These are phyloP conservation scores for Planiliza haematocheilus DNA, from an alignment of 2,113 vertebrate species.

Conservation along the genomic window DNA sequence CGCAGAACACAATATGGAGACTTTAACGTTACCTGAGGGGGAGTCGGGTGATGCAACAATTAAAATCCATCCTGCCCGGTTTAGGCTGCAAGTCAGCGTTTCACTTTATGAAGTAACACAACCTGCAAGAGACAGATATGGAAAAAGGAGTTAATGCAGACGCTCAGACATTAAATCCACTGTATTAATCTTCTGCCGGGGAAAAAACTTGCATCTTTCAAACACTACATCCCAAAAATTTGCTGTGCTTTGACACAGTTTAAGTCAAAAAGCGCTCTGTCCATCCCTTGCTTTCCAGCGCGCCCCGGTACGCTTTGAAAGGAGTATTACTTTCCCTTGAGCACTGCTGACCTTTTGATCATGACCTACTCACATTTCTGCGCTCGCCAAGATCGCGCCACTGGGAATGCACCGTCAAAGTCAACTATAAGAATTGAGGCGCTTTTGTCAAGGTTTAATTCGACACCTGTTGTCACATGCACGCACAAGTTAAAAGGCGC, in stretches of 20 bases:
- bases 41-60: background rate
- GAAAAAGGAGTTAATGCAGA: too few species aligned
- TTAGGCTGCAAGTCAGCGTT: too few species aligned
- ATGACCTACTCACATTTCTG: constrained; percentile 17
- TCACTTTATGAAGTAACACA: constrained; percentile 4
- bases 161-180: too few species aligned
- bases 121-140: too few species aligned
- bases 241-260: too few species aligned
- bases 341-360: constrained; percentile 46
- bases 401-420: rapidly evolving
- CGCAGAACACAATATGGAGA: background rate
- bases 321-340: constrained; percentile 16
- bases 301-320: constrained; percentile 3
- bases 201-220: too few species aligned
- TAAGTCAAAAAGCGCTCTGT: too few species aligned
- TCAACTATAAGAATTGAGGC: background rate
- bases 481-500: too few species aligned
- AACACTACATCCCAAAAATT: too few species aligned
- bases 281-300: background rate
- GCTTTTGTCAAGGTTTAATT: background rate
- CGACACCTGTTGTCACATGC: background rate
- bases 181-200: too few species aligned
- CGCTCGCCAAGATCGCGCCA: background rate
- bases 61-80: too few species aligned
- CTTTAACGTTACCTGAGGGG: constrained; percentile 34